Evolutionary conservation across 2,888 invertebrate genomes (phyloP), one percentile per base, ranked within the genome.

Genomic region (Patella depressa): DNA sequence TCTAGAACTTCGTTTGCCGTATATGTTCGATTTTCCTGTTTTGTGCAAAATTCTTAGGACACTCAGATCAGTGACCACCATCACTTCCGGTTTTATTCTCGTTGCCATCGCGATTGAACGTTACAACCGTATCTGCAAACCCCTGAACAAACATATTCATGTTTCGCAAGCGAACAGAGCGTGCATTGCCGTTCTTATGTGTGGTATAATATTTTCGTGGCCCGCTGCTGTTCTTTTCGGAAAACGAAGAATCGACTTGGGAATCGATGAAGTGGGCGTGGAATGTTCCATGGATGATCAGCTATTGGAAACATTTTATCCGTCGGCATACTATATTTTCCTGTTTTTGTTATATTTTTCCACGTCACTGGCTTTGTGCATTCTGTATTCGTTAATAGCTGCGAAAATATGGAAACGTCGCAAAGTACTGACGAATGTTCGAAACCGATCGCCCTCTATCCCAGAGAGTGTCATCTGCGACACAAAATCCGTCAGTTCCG

Each of bases 61-160:
- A 70, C 73, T 80, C n/a, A 72, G 78, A 57, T 74, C 73, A n/a
- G 17, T 77, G 54, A 78, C 81, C 29, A 77, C 78, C 29, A 75
- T 81, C 59, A 76, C 77, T 55, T 80, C 81, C 24, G 80, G 75
- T n/a, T 75, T 81, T 69, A 78, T 80, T n/a, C 78, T 83, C 17
- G 73, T 83, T n/a, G 82, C 80, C 70, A 80, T 83, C n/a, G 81
- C 82, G 19, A 72, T 77, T 3, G 81, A 83, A 57, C 71, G 82
- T 14, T 83, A 83, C 71, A 73, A 76, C 15, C 78, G 81, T 14
- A 83, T 83, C 69, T 81, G 81, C 14, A 80, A 78, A 17, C 79
- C 80, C 2, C 75, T 76, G 59, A 72, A 75, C 15, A 76, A 74
- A 15, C 80, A 78, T 74, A 75, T 78, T 69, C 75, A 73, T 54